Evolutionary conservation across 2,888 invertebrate species (phyloP).

Genomic region (Sinhomidia bicolor): DNA sequence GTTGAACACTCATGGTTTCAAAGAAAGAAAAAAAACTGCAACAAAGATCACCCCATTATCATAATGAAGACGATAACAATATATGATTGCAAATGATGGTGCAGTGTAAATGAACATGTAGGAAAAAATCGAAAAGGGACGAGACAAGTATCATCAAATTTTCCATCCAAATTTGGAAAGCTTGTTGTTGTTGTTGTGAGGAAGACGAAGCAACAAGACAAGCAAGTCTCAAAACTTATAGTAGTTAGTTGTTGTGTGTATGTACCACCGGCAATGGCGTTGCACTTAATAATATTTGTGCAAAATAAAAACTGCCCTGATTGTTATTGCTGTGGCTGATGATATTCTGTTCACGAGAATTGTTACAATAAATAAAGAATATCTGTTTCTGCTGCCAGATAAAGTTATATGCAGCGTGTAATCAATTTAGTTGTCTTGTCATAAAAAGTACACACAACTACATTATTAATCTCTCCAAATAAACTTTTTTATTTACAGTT

Average conservation of each 20-base stretch:
- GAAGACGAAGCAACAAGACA: slow-evolving; percentile 23
- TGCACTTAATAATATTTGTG: slow-evolving; percentile 8
- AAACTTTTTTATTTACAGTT: slow-evolving; percentile 45
- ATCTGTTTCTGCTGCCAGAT: neutral
- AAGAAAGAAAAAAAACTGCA: slow-evolving; percentile 25
- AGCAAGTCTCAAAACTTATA: neutral
- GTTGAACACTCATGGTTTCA: neutral
- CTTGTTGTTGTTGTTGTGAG: neutral
- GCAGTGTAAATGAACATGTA: slow-evolving; percentile 28
- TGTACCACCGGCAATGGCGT: neutral
- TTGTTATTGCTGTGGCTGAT: neutral
- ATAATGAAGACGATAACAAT: slow-evolving; percentile 47
- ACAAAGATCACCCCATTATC: slow-evolving; percentile 48
- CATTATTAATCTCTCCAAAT: slow-evolving; percentile 40
- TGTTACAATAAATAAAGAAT: neutral
- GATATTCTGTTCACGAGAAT: neutral
- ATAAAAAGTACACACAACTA: slow-evolving; percentile 26
- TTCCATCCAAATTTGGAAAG: slow-evolving; percentile 55
- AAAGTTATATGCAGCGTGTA: neutral
- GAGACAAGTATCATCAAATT: slow-evolving; percentile 54
- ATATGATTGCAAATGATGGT: neutral
- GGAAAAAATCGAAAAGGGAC: slow-evolving; percentile 14
- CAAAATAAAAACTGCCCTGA: slow-evolving; percentile 45
- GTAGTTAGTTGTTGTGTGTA: neutral
- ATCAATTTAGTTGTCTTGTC: slow-evolving; percentile 14